Evolutionary conservation across 2,888 invertebrate species (phyloP), one percentile per base, ranked within the genome.

Genomic region (Nomada lathburiana): DNA sequence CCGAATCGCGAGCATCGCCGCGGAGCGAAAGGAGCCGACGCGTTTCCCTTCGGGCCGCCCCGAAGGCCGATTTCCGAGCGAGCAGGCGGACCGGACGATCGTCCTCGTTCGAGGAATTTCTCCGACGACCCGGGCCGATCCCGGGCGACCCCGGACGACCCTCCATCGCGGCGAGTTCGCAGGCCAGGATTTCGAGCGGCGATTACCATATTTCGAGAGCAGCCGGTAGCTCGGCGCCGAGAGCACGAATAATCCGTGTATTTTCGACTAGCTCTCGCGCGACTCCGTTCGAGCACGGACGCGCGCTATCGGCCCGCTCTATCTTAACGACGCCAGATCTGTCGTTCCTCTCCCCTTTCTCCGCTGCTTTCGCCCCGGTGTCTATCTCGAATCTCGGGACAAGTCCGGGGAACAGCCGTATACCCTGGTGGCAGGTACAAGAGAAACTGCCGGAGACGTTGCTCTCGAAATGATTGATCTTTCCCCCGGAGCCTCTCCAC

Each of bases 311-410:
- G 83, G 80, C 11, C 75, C 79, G 85, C 87, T 90, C 86, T 89
- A 90, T 92, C 91, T 91, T 90, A 91, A 90, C 91, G 88, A 91
- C 87, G 88, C 85, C 86, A 87, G 88, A 86, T 89, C 90, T 85
- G 90, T 88, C 89, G 84, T 88, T 86, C 82, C 65, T 75, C 75
- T 63, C 80, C 84, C 78, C 71, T 68, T 36, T 70, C 72, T 44
- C 68, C 65, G 44, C 70, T 47, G 63, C 55, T 47, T 62, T 57
- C 78, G 67, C 59, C 55, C 67, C 63, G 72, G 73, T 74, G 80
- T 79, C 87, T 88, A 85, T 89, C 89, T 89, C 67, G 63, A 78
- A 88, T 89, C 89, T 89, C 84, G 74, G 55, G 74, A 80, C 84
- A 70, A 74, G 44, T 26, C 26, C 62, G 67, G 63, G 10, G 62